phyloP scores from a whole-genome alignment of 1,140 invertebrate species.

The Drosophila malerkotliana region DNA sequence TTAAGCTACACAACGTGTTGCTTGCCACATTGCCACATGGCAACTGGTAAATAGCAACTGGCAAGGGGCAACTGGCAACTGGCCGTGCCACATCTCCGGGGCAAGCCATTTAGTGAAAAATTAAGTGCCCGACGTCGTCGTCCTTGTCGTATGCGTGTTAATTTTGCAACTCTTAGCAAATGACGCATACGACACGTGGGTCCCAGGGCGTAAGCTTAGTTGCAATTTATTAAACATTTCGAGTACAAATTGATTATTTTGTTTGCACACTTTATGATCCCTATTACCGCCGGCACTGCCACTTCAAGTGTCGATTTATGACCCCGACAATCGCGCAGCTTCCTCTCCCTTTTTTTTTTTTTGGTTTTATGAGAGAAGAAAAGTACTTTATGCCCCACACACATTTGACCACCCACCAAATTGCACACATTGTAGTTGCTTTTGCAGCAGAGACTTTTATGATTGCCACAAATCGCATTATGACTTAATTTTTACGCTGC shows the following conservation, averaged over 20 bases:
- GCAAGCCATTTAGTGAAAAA: conserved; percentile 73
- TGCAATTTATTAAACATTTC: conserved; percentile 75
- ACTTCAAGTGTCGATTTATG: conserved; percentile 64
- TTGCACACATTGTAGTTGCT: conserved; percentile 52
- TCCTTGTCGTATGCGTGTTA: conserved; percentile 70
- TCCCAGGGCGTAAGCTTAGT: conserved; percentile 43
- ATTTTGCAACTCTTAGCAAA: conserved; percentile 64
- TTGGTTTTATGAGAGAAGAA: conserved; percentile 57
- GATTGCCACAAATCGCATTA: conserved; percentile 68
- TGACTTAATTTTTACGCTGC: conserved; percentile 73
- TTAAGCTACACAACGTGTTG: conserved; percentile 77
- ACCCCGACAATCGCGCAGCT: conserved; percentile 45
- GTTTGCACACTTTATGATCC: conserved; percentile 66
- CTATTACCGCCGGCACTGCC: conserved; percentile 15
- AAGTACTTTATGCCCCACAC: conserved; percentile 12
- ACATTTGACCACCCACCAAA: conserved; percentile 9
- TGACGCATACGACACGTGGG: conserved; percentile 66
- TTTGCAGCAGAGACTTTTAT: conserved; percentile 28
- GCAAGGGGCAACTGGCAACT: neutral
- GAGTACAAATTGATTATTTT: conserved; percentile 76
- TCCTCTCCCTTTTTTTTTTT: conserved; percentile 2
- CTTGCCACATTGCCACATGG: conserved; percentile 55
- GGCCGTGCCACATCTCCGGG: conserved; percentile 1
- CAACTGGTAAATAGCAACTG: conserved; percentile 2
- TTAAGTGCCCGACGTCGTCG: conserved; percentile 60